Evolutionary conservation across 2,113 vertebrate genomes (phyloP).

Genomic region (Chelonoidis abingdonii): DNA sequence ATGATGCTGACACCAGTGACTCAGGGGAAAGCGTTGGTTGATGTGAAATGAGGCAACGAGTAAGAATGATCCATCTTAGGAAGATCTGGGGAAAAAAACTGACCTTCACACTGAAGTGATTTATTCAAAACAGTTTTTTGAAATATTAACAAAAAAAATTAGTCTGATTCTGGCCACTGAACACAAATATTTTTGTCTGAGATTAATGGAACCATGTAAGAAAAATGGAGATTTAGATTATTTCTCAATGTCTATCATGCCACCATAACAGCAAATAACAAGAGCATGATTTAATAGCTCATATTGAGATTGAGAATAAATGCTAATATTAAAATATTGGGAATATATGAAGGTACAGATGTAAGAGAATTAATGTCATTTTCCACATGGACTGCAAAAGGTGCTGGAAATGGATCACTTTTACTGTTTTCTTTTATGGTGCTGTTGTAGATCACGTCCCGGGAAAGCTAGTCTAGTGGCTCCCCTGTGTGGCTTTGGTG

Average conservation of each 20-base stretch:
- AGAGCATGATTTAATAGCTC: background rate
- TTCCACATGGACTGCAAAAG: background rate
- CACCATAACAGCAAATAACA: rapidly evolving
- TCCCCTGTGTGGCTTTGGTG: background rate
- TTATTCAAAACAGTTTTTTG: background rate
- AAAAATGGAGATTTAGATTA: background rate
- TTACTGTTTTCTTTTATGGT: background rate
- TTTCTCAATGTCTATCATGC: background rate
- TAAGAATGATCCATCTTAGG: rapidly evolving
- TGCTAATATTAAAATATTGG: background rate
- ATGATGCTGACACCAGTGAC: background rate
- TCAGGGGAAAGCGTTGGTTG: background rate
- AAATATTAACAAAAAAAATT: rapidly evolving
- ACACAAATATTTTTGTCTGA: background rate
- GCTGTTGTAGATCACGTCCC: rapidly evolving
- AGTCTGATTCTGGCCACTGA: rapidly evolving
- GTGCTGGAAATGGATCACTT: rapidly evolving
- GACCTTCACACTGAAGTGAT: background rate
- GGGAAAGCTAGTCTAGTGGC: rapidly evolving
- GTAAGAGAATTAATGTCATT: rapidly evolving
- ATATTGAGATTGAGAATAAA: background rate
- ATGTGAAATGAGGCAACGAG: background rate
- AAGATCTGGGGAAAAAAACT: background rate
- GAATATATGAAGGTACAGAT: rapidly evolving
- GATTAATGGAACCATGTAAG: background rate